phyloP scores from a whole-genome alignment of 2,888 invertebrate species.

The Athalia circularis region DNA sequence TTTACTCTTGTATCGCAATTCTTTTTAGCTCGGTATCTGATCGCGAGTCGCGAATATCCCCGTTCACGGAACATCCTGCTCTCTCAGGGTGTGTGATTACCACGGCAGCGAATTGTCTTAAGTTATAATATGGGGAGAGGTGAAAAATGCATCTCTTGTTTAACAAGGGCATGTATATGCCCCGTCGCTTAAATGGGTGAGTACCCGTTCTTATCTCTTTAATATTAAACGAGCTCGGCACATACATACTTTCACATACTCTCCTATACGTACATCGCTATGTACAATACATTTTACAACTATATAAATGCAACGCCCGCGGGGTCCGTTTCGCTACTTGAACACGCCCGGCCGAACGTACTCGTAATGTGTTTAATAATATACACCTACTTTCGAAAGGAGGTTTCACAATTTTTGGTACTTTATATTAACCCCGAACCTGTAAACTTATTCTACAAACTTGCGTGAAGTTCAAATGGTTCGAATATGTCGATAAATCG shows the following conservation, averaged over 20 bases:
- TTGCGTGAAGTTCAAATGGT: background rate
- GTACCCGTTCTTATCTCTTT: slow-evolving; percentile 53
- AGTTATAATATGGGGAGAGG: slow-evolving; percentile 58
- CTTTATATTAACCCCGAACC: too few species aligned
- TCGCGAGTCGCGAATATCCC: slow-evolving; percentile 39
- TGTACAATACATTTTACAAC: too few species aligned
- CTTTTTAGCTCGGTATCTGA: slow-evolving; percentile 28
- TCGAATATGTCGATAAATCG: too few species aligned
- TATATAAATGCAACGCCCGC: too few species aligned
- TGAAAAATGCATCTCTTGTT: slow-evolving; percentile 66
- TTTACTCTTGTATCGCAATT: slow-evolving; percentile 10
- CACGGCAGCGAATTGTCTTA: slow-evolving; percentile 66
- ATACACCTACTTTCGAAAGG: background rate
- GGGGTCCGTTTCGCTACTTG: slow-evolving; percentile 58
- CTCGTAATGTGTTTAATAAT: too few species aligned
- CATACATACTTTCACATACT: too few species aligned
- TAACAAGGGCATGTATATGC: slow-evolving; percentile 56
- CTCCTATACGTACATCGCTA: too few species aligned
- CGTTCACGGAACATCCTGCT: slow-evolving; percentile 40
- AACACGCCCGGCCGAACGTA: slow-evolving; percentile 50
- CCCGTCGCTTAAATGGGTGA: slow-evolving; percentile 53
- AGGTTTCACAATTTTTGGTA: background rate
- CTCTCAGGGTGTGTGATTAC: slow-evolving; percentile 59
- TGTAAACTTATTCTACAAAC: background rate
- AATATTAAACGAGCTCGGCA: slow-evolving; percentile 59